These are phyloP conservation scores for Hypsopygia costalis DNA, from an alignment of 2,888 invertebrate species.

Conservation along the genomic window DNA sequence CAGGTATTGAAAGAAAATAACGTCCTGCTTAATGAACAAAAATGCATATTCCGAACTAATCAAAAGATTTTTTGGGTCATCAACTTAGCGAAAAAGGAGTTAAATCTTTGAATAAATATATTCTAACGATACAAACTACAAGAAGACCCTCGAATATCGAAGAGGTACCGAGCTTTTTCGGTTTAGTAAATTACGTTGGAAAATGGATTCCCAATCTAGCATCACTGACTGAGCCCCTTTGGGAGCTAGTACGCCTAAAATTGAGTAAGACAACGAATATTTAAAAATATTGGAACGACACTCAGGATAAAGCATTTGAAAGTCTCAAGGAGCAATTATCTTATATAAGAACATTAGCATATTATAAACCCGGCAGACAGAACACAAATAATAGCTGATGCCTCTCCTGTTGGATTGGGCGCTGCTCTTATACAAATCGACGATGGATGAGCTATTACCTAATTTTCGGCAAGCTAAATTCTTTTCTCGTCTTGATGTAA, in stretches of 20 bases:
- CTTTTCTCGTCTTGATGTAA: too few species aligned
- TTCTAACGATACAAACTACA: slow-evolving; percentile 14
- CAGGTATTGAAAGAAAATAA: slow-evolving; percentile 16
- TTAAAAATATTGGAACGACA: slow-evolving; percentile 8
- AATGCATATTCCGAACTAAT: slow-evolving; percentile 15
- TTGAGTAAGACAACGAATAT: slow-evolving; percentile 12
- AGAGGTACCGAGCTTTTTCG: slow-evolving; percentile 30
- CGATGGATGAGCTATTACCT: too few species aligned
- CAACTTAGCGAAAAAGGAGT: slow-evolving; percentile 15
- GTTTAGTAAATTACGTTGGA: too few species aligned
- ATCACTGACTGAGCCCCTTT: slow-evolving; percentile 21
- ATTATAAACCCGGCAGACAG: slow-evolving; percentile 16
- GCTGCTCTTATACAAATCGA: slow-evolving; percentile 16
- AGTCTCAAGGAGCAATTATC: neutral
- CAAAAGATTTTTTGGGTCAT: slow-evolving; percentile 19
- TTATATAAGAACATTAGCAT: slow-evolving; percentile 13
- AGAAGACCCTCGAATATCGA: slow-evolving; percentile 16
- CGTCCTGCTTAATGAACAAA: slow-evolving; percentile 19
- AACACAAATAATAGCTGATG: slow-evolving; percentile 20
- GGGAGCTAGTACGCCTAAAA: slow-evolving; percentile 12
- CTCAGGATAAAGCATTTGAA: slow-evolving; percentile 10
- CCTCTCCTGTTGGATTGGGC: slow-evolving; percentile 20
- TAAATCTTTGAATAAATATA: slow-evolving; percentile 22
- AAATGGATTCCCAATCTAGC: slow-evolving; percentile 26
- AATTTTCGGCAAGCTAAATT: too few species aligned